These are phyloP conservation scores for Toxostoma redivivum DNA, from an alignment of 2,113 vertebrate genomes.

Conservation along the genomic window DNA sequence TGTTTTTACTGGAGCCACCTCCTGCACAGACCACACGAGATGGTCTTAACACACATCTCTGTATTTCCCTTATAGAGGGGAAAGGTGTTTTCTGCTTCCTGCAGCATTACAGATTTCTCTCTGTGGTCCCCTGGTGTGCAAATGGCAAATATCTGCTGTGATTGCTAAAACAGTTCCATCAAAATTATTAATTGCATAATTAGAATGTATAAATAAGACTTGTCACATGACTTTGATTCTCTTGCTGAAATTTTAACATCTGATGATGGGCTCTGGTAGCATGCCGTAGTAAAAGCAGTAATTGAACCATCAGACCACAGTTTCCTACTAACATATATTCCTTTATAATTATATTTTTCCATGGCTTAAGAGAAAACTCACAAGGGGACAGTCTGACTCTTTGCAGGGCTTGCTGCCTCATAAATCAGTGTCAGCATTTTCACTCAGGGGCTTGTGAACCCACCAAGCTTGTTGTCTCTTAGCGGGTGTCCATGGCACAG, in stretches of 20 bases:
- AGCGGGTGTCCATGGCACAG: not conserved
- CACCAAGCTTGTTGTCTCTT: not conserved
- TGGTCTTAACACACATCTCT: not conserved
- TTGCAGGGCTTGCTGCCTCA: not conserved
- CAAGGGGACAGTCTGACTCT: not conserved
- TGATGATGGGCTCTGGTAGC: not conserved
- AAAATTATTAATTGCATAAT: slow-evolving; percentile 16
- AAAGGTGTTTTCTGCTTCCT: slow-evolving; percentile 17
- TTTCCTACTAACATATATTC: not conserved
- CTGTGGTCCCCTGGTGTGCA: not conserved
- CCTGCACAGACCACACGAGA: not conserved
- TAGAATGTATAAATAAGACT: not conserved
- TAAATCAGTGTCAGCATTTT: slow-evolving; percentile 23
- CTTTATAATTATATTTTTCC: slow-evolving; percentile 39
- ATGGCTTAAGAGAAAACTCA: slow-evolving; percentile 11
- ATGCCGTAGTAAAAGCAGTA: not conserved
- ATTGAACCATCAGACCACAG: slow-evolving; percentile 4
- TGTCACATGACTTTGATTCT: not conserved
- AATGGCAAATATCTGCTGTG: not conserved
- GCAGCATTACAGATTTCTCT: not conserved
- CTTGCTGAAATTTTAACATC: not conserved
- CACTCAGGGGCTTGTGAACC: not conserved
- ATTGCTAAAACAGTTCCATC: slow-evolving; percentile 10
- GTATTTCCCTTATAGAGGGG: not conserved
- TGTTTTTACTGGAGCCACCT: not conserved